phyloP scores from a whole-genome alignment of 1,140 invertebrate genomes.

The Cherax destructor region DNA sequence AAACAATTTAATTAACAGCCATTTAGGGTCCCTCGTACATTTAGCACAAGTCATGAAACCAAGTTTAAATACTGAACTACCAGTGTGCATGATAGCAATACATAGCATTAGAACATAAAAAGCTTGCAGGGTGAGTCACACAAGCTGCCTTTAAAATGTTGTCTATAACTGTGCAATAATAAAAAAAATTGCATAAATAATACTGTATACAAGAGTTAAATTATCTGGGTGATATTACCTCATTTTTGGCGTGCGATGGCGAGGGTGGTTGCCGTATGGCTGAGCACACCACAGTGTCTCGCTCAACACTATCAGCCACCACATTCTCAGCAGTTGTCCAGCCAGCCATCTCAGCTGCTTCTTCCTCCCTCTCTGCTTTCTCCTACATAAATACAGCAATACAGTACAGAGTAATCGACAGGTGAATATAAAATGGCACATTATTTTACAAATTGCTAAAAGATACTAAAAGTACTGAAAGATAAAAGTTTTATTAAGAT shows the following conservation, averaged over 20 bases:
- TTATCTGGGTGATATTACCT: neutral
- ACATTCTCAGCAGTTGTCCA: slow-evolving; percentile 17
- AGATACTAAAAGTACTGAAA: too few relatives aligned
- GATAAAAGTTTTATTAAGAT: too few relatives aligned
- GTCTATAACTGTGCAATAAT: too few relatives aligned
- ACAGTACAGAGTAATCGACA: neutral
- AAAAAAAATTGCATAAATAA: too few relatives aligned
- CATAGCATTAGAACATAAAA: neutral
- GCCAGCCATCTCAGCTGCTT: slow-evolving; percentile 11
- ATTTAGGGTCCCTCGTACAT: too few relatives aligned
- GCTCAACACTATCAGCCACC: neutral
- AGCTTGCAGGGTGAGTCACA: neutral
- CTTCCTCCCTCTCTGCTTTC: slow-evolving; percentile 13
- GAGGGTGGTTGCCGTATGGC: neutral
- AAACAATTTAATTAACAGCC: too few relatives aligned
- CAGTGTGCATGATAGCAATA: neutral
- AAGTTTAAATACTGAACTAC: neutral
- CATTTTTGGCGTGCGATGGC: neutral
- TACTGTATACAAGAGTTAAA: neutral
- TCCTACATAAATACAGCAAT: neutral
- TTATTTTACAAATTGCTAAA: too few relatives aligned
- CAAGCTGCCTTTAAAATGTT: too few relatives aligned
- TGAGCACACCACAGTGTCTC: neutral
- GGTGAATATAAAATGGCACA: too few relatives aligned
- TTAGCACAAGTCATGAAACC: too few relatives aligned